Base-by-base conservation (phyloP, 2,888 invertebrate species). In the Xylota segnis region DNA sequence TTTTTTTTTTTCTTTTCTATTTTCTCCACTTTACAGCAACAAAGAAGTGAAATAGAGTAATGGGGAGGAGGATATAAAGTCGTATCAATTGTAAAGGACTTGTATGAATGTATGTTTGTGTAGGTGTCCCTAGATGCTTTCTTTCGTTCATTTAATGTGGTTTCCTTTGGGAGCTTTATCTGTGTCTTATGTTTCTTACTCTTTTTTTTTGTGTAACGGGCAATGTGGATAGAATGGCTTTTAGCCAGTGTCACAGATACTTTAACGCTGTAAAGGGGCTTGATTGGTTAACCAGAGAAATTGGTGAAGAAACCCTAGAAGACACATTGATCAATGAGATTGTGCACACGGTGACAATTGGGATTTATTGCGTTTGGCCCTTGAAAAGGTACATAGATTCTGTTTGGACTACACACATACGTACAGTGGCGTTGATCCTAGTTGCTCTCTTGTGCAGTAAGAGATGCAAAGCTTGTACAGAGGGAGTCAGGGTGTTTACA, bases 1-100 rank as follows among this genome's bases (percentile, higher is more conserved):
- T 4, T 54, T 23, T 56, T 40, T 27, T 23, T 56, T 18, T 43
- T 58, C 2, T n/a, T n/a, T n/a, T n/a, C n/a, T n/a, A n/a, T n/a
- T n/a, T 5, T 27, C 23, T 56, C 5, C 9, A 27, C n/a, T 34
- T 16, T 45, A 16, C 27, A n/a, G 29, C 2, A n/a, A 16, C 29
- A 23, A 14, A 37, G 47, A 27, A 23, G 40, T 23, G 23, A 16
- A 18, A 27, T 29, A 12, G 40, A 37, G 59, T 18, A 16, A 34
- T 32, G 6, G 40, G 61, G 50, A 72, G 29, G 47, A 23, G 37
- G 72, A 61, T 43, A 63, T 54, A 32, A 23, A 63, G 43, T 74
- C 63, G 54, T 43, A 50, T 40, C 61, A 61, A 52, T 72, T 72
- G 27, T 37, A 37, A 70, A 32, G 43, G 43, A 45, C 12, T 6